Percentiles rank a stretch among this genome's conserved stretches.
Evolutionary conservation across 2,888 invertebrate genomes (phyloP).

Genomic region (Pegoplata infirma): DNA sequence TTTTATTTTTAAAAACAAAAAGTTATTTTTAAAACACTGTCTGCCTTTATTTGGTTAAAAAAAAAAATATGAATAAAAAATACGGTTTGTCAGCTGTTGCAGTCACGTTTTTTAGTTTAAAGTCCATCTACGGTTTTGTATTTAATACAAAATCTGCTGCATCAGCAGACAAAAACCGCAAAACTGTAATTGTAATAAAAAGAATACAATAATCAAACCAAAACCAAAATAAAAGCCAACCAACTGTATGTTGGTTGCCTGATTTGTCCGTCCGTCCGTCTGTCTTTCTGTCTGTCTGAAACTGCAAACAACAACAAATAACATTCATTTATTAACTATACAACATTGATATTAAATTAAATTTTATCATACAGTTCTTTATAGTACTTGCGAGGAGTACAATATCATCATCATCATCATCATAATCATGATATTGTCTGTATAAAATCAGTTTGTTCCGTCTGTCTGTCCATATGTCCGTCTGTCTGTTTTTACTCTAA

Average conservation of each 20-base stretch:
- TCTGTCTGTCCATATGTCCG: conserved; percentile 21
- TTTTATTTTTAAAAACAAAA: neutral
- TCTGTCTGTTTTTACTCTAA: neutral
- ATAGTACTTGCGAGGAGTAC: neutral
- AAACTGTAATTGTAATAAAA: conserved; percentile 40
- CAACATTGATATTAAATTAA: conserved; percentile 52
- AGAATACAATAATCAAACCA: conserved; percentile 32
- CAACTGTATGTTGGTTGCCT: neutral
- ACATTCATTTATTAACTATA: conserved; percentile 40
- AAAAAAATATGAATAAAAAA: neutral
- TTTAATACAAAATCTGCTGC: conserved; percentile 5
- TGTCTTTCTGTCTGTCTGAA: neutral
- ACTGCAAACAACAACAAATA: conserved; percentile 10
- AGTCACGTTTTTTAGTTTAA: conserved; percentile 52
- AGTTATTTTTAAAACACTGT: neutral
- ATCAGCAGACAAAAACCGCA: conserved; percentile 9
- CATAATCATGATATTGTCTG: no score
- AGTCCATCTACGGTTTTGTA: conserved; percentile 42
- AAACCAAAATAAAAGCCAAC: conserved; percentile 13
- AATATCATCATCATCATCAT: conserved; percentile 28
- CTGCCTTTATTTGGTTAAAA: neutral
- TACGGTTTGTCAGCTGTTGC: conserved; percentile 46
- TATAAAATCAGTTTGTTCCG: conserved; percentile 13
- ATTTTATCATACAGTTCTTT: conserved; percentile 30
- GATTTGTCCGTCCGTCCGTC: neutral